These are phyloP conservation scores for Synanthedon tipuliformis DNA, from an alignment of 2,888 invertebrate genomes.

Conservation along the genomic window DNA sequence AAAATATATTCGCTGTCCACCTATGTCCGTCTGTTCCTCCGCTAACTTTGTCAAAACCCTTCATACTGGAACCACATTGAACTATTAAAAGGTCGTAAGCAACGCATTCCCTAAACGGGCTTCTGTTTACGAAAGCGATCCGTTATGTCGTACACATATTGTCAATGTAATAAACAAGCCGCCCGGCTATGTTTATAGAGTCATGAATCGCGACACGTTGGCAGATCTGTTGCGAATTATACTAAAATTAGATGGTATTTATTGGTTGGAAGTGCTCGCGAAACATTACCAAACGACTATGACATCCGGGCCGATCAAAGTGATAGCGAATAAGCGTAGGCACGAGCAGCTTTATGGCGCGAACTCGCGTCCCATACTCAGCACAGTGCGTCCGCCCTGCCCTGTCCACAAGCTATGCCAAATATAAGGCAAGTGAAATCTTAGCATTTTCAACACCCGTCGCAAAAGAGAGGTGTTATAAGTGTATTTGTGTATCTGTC, in stretches of 20 bases:
- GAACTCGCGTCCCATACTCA: not conserved
- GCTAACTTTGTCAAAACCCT: too few relatives aligned
- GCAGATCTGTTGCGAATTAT: slow-evolving; percentile 42
- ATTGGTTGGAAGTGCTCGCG: slow-evolving; percentile 33
- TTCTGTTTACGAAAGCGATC: too few relatives aligned
- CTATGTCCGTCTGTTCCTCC: too few relatives aligned
- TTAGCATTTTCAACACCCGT: too few relatives aligned
- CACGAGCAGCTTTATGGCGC: slow-evolving; percentile 31
- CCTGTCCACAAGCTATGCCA: not conserved
- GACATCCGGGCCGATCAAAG: slow-evolving; percentile 63
- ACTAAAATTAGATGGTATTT: slow-evolving; percentile 54
- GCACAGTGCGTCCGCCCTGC: not conserved
- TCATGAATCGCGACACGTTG: slow-evolving; percentile 29
- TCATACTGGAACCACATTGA: too few relatives aligned
- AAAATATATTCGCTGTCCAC: too few relatives aligned
- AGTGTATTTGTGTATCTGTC: too few relatives aligned
- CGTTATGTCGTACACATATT: not conserved
- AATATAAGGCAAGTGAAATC: too few relatives aligned
- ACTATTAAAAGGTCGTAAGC: too few relatives aligned
- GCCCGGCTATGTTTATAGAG: slow-evolving; percentile 29
- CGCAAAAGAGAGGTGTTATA: too few relatives aligned
- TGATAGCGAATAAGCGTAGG: slow-evolving; percentile 43
- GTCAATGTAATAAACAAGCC: not conserved
- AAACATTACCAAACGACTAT: slow-evolving; percentile 40
- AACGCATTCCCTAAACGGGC: too few relatives aligned